These are phyloP conservation scores for Archips crataeganus DNA, from an alignment of 2,888 invertebrate species.

Conservation along the genomic window DNA sequence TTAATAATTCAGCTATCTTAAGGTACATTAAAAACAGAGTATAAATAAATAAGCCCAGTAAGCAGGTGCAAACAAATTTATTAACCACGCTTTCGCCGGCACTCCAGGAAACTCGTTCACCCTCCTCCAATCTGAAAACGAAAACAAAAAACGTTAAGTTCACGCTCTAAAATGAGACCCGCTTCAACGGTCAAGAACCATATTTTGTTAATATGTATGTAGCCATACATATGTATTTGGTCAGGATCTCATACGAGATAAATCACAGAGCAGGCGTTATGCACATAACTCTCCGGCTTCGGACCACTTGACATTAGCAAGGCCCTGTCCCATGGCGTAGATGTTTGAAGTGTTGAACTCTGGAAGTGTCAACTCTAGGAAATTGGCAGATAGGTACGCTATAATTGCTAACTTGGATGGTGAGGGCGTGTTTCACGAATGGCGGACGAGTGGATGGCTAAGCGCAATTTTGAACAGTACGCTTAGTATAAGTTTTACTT, in stretches of 20 bases:
- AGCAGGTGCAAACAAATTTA: background rate
- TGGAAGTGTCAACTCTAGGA: background rate
- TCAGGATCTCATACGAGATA: constrained; percentile 70
- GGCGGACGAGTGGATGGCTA: too few relatives aligned
- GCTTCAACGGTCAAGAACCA: constrained; percentile 59
- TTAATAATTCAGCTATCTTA: background rate
- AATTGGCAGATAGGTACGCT: background rate
- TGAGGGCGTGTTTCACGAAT: too few relatives aligned
- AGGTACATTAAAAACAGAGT: background rate
- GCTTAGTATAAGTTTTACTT: too few relatives aligned
- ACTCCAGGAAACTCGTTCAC: background rate
- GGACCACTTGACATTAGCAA: constrained; percentile 79
- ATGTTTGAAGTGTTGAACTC: background rate
- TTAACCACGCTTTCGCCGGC: too few relatives aligned
- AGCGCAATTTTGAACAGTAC: too few relatives aligned
- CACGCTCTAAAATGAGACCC: constrained; percentile 56
- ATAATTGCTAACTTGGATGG: too few relatives aligned
- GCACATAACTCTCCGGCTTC: constrained; percentile 76
- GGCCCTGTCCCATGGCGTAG: constrained; percentile 59
- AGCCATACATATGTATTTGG: constrained; percentile 67
- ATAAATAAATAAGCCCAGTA: background rate
- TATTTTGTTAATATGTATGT: constrained; percentile 68
- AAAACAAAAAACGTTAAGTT: constrained; percentile 56
- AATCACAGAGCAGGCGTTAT: constrained; percentile 77
- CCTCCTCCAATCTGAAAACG: constrained; percentile 53